These are phyloP conservation scores for Drosophila quadrilineata DNA, from an alignment of 1,140 invertebrate genomes.

Conservation along the genomic window DNA sequence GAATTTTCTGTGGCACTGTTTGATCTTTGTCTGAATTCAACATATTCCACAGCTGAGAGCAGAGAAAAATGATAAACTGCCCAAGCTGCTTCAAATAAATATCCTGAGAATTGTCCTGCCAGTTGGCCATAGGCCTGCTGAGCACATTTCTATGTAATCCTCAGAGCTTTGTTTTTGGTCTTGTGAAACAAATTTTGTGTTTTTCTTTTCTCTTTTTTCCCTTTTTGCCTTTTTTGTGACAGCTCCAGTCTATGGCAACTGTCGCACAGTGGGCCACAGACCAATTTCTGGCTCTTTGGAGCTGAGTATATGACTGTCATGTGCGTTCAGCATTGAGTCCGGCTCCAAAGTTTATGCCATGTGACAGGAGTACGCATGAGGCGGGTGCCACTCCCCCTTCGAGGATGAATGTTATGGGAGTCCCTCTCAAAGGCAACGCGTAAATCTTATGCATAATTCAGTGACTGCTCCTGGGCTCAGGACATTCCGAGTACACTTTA, in stretches of 20 bases:
- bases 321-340: constrained; percentile 48
- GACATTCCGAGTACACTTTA: constrained; percentile 26
- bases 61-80: constrained; percentile 55
- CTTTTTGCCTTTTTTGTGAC: constrained; percentile 25
- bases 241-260: constrained; percentile 22
- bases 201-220: too few species aligned
- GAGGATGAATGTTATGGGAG: constrained; percentile 37
- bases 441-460: constrained; percentile 81
- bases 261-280: constrained; percentile 25
- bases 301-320: constrained; percentile 59
- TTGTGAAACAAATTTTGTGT: constrained; percentile 39
- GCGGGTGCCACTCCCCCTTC: constrained; percentile 44
- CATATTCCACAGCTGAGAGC: background rate
- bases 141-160: constrained; percentile 61
- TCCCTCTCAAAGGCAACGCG: constrained; percentile 41
- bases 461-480: constrained; percentile 37
- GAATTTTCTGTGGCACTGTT: background rate
- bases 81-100: constrained; percentile 11
- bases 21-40: background rate
- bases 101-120: constrained; percentile 29
- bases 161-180: constrained; percentile 53
- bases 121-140: constrained; percentile 56
- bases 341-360: constrained; percentile 56
- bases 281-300: background rate
- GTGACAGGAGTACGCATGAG: constrained; percentile 7